These are phyloP conservation scores for Seira sanloemensis DNA, from an alignment of 2,888 invertebrate species.

Conservation along the genomic window DNA sequence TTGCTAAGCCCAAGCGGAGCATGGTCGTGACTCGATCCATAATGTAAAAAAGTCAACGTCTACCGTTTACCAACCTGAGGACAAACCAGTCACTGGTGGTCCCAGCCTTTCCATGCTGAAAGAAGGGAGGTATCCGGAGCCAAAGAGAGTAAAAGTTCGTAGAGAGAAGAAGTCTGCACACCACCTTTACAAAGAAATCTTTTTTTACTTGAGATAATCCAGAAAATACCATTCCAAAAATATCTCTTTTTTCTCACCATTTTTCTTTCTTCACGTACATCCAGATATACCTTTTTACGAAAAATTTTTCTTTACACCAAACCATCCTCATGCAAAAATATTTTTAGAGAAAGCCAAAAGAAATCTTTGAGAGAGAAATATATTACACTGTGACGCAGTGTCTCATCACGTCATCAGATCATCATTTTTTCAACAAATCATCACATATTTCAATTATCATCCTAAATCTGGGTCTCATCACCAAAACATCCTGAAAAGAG, in stretches of 20 bases:
- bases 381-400: slow-evolving; percentile 60
- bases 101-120: too few species aligned
- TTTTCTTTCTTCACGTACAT: not conserved
- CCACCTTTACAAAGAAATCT: not conserved
- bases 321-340: not conserved
- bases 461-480: not conserved
- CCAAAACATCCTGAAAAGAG: not conserved
- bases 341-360: not conserved
- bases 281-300: not conserved
- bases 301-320: not conserved
- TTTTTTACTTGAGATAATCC: not conserved
- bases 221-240: not conserved
- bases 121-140: not conserved
- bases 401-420: slow-evolving; percentile 35
- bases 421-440: slow-evolving; percentile 26
- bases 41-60: not conserved
- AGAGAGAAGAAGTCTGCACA: not conserved
- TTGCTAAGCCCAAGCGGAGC: slow-evolving; percentile 64
- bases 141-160: not conserved
- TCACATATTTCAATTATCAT: not conserved
- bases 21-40: slow-evolving; percentile 63
- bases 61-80: not conserved
- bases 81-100: too few species aligned
- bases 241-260: too few species aligned
- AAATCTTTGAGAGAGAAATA: slow-evolving; percentile 23